Evolutionary conservation across 2,797 vertebrate species (phyloP).

Genomic region (Artibeus jamaicensis): DNA sequence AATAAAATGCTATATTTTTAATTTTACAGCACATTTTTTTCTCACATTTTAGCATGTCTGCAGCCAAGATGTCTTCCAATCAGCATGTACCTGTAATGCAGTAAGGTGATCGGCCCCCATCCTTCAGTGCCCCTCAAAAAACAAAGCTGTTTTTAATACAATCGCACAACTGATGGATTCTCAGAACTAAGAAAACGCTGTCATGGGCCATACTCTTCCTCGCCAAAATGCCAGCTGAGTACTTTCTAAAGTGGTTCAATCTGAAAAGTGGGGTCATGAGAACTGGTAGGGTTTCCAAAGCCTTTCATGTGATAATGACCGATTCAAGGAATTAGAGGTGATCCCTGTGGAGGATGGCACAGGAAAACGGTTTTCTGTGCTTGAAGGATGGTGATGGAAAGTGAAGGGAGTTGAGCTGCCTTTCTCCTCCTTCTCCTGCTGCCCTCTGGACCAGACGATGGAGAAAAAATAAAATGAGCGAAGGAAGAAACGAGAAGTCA

Average conservation of each 20-base stretch:
- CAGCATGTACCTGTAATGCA: neutral
- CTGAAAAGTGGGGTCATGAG: neutral
- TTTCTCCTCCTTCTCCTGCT: neutral
- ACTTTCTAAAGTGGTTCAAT: constrained; percentile 31
- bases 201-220: neutral
- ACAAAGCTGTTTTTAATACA: neutral
- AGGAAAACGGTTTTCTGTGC: neutral
- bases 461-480: neutral
- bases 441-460: neutral
- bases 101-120: neutral
- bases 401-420: neutral
- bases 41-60: neutral
- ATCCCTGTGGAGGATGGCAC: neutral
- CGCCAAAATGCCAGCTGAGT: neutral
- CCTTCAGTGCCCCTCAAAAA: neutral
- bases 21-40: neutral
- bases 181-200: neutral
- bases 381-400: neutral
- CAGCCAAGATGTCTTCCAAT: neutral
- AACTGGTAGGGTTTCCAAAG: neutral
- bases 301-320: neutral
- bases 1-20: neutral
- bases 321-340: neutral
- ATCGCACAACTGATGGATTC: neutral
- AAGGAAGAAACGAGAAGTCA: neutral